Conservation (phyloP, 1,140 invertebrate species). For the Aphis craccivora region DNA sequence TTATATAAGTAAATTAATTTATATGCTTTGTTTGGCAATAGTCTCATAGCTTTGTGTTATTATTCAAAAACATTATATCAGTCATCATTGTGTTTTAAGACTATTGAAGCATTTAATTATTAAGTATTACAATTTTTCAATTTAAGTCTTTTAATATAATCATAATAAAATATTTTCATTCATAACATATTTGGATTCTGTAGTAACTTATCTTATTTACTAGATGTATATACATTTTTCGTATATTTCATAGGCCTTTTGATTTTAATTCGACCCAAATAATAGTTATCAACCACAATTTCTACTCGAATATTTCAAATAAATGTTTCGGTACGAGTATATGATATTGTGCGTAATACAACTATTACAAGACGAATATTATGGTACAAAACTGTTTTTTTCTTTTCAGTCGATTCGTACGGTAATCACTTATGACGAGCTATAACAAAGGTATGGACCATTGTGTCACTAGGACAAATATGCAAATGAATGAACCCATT, state of each 20-base stretch:
- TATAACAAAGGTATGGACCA: neutral
- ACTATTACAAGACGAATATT: neutral
- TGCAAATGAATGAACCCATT: constrained; percentile 19
- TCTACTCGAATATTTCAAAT: neutral
- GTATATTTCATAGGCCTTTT: neutral
- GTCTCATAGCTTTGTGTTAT: too few species aligned
- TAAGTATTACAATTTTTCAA: too few species aligned
- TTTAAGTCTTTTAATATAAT: too few species aligned
- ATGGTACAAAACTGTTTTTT: neutral
- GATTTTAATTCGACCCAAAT: neutral
- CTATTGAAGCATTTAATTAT: too few species aligned
- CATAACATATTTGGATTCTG: too few species aligned
- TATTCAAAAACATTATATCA: too few species aligned
- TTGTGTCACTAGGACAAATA: neutral
- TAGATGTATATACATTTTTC: neutral
- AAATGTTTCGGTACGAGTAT: neutral
- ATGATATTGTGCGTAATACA: neutral
- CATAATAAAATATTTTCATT: too few species aligned
- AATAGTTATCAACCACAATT: neutral
- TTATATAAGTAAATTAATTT: too few species aligned
- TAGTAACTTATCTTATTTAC: too few species aligned
- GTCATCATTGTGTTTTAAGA: too few species aligned
- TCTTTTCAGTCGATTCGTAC: neutral
- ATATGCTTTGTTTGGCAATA: too few species aligned
- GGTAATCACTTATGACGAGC: neutral